A percentile compares a stretch with the other conserved stretches of the same genome.
Conservation (phyloP, 2,797 vertebrate genomes). For the Hoplostethus atlanticus region DNA sequence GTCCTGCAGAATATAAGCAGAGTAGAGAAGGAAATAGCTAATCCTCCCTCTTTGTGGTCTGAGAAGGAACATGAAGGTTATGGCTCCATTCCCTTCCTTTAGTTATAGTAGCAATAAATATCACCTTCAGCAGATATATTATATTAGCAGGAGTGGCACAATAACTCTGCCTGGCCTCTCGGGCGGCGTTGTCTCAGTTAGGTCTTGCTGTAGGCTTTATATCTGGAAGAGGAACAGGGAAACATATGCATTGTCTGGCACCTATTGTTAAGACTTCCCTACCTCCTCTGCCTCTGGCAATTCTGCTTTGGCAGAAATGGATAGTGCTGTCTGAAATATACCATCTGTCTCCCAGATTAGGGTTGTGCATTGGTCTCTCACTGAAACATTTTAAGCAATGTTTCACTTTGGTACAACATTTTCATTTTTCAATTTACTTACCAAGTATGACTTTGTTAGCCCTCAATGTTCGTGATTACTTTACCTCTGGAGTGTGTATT, state of each 20-base stretch:
- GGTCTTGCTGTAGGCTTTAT: constrained; percentile 43
- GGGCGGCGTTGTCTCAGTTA: constrained; percentile 39
- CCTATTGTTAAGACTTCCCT: constrained; percentile 11
- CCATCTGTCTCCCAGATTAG: constrained; percentile 4
- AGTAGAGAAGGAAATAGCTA: constrained; percentile 31
- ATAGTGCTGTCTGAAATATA: constrained; percentile 15
- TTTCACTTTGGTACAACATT: too few relatives aligned
- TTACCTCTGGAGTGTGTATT: neutral
- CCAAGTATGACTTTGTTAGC: neutral
- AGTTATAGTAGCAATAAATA: constrained; percentile 66
- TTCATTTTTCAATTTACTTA: too few relatives aligned
- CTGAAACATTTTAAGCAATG: constrained; percentile 4
- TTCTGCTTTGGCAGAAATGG: constrained; percentile 37
- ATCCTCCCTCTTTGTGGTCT: constrained; percentile 47
- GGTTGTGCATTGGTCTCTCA: neutral
- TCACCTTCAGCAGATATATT: constrained; percentile 63
- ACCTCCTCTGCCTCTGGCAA: constrained; percentile 26
- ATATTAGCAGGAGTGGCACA: constrained; percentile 45
- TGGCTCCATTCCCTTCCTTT: constrained; percentile 47
- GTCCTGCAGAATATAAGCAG: constrained; percentile 29
- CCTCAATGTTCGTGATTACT: neutral
- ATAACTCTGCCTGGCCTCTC: constrained; percentile 50
- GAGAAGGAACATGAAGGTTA: constrained; percentile 50
- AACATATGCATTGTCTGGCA: constrained; percentile 49
- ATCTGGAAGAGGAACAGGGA: constrained; percentile 35